Evolutionary conservation across 2,113 vertebrate species (phyloP), one percentile per base, ranked within the genome.

Genomic region (Sebastes fasciatus): DNA sequence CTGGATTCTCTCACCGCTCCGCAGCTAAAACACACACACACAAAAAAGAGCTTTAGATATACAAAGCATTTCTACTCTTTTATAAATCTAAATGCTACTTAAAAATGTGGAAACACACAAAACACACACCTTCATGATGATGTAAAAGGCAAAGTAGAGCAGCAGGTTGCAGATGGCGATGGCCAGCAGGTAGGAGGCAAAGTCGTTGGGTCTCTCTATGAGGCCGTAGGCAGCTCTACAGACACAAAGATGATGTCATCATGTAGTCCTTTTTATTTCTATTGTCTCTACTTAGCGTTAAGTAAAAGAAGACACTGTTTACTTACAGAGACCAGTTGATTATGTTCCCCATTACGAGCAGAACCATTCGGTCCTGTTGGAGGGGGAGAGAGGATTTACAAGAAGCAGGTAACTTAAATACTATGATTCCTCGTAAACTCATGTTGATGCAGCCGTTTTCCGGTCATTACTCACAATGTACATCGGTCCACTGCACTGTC

Each of bases 311-410:
- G 45, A 19, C 8, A 2, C 11, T 0, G 67, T 75, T 63, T 49
- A 97, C 98, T 99, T 92, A 99, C 98, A 99, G 96, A 0, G 98
- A 99, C 98, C 98, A 99, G 95, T 99, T 99, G 89, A 99, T 95
- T 54, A 99, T 96, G 93, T 99, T 99, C 23, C 98, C 98, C 97
- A 98, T 97, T 14, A 99, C 96, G 66, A 99, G 94, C 67, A 99
- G 95, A 91, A 99, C 98, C 98, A 99, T 98, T 0, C 98, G 97
- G 72, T 99, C 98, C 98, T 99, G 87, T 69, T 19, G 63, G n/a
- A 54, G 0, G 19, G 0, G 17, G 19, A n/a, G 11, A 65, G 10
- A 63, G 1, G 9, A 74, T 46, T 84, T 34, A 71, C 2, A 46
- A 65, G 43, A 46, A 65, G 43, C 21, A 66, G 0, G 11, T 52